Evolutionary conservation across 35 echinoderm and acorn worm genomes (phyloP).

Genomic region (Stichopus chloronotus): DNA sequence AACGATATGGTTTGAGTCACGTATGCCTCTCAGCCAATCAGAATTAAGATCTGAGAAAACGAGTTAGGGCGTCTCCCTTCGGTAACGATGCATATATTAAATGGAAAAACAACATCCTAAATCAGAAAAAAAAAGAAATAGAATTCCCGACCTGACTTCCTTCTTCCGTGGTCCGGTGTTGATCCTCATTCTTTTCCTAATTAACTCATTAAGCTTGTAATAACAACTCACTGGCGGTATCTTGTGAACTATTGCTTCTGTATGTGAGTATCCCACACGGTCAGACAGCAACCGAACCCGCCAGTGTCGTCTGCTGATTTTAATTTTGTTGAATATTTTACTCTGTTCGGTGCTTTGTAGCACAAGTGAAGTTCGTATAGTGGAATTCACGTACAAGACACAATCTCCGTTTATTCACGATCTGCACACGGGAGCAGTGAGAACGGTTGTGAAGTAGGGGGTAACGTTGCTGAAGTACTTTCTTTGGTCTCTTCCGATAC

Average conservation of each 20-base stretch:
- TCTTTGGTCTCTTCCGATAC: not conserved
- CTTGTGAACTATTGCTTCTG: not conserved
- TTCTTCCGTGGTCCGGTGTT: not conserved
- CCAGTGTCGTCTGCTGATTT: not conserved
- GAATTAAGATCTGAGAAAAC: not conserved
- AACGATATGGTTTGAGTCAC: slow-evolving; percentile 10
- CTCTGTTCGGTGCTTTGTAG: not conserved
- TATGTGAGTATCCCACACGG: no score
- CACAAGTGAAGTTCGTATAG: not conserved
- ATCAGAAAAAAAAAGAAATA: not conserved
- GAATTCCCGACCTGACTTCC: not conserved
- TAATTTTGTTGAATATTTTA: not conserved
- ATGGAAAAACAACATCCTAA: not conserved
- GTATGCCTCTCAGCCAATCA: not conserved
- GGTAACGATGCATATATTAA: not conserved
- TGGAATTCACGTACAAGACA: not conserved
- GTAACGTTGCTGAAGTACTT: not conserved
- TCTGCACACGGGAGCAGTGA: not conserved
- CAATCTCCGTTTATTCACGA: not conserved
- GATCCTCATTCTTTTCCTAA: slow-evolving; percentile 1
- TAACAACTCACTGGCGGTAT: not conserved
- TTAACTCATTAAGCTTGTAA: not conserved
- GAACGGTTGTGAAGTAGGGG: not conserved
- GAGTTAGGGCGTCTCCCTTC: not conserved
- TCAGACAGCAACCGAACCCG: not conserved